A percentile compares a stretch with the other conserved stretches of the same genome.
These are phyloP conservation scores for Sylvia borin DNA, from an alignment of 2,797 vertebrate genomes.

Conservation along the genomic window DNA sequence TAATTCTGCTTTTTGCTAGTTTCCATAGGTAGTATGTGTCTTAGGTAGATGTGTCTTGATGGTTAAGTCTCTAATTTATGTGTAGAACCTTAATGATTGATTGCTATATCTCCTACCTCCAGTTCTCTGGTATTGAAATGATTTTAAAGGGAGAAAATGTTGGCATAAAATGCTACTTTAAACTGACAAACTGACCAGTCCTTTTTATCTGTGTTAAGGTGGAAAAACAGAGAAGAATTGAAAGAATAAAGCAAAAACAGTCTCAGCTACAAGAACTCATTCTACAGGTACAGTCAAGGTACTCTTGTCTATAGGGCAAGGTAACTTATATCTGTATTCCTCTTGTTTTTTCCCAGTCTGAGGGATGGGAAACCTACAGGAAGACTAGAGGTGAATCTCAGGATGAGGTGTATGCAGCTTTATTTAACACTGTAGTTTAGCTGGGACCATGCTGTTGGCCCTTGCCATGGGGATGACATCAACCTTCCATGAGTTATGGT, in stretches of 20 bases:
- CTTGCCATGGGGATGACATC: background rate
- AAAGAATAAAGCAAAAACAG: constrained; percentile 99
- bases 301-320: constrained; percentile 53
- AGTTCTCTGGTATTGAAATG: background rate
- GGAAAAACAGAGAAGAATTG: constrained; percentile 94
- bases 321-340: constrained; percentile 20
- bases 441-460: background rate
- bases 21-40: background rate
- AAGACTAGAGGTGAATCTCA: background rate
- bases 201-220: constrained; percentile 78
- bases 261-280: constrained; percentile 98
- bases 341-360: background rate
- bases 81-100: background rate
- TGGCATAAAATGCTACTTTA: background rate
- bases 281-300: constrained; percentile 87
- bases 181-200: background rate
- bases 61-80: background rate
- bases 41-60: background rate
- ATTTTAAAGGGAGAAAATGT: background rate
- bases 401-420: background rate
- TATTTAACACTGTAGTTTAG: background rate
- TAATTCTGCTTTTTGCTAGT: background rate
- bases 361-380: background rate
- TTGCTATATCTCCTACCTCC: background rate
- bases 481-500: background rate